phyloP scores from a whole-genome alignment of 2,113 vertebrate genomes.

The Pardalotus punctatus region DNA sequence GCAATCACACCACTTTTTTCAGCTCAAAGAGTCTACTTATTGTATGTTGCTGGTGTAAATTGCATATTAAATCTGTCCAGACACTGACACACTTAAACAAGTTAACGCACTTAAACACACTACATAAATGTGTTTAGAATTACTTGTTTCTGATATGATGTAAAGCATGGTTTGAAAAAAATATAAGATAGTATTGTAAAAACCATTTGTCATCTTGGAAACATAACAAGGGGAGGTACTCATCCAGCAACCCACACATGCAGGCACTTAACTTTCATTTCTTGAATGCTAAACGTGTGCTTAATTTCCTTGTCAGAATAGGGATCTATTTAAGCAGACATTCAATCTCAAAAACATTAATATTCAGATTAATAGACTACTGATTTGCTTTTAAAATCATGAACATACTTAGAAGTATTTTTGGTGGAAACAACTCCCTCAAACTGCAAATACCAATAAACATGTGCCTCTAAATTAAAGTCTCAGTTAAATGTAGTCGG shows the following conservation, averaged over 20 bases:
- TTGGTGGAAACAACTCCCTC: conserved; percentile 9
- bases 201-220: neutral
- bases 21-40: conserved; percentile 65
- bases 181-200: neutral
- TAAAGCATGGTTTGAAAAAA: neutral
- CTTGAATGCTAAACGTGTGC: neutral
- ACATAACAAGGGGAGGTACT: neutral
- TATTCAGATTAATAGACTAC: neutral
- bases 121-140: conserved; percentile 45
- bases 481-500: conserved; percentile 1
- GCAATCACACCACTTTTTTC: conserved; percentile 68
- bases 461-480: neutral
- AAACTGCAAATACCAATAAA: conserved; percentile 15
- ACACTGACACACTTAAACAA: conserved; percentile 42
- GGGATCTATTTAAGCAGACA: neutral
- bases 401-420: neutral
- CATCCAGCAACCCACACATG: neutral
- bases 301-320: neutral
- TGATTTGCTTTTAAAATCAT: neutral
- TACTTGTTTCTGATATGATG: conserved; percentile 18
- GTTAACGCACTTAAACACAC: conserved; percentile 37
- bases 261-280: neutral
- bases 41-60: conserved; percentile 68
- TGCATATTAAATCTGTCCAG: conserved; percentile 66
- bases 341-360: neutral